A percentile compares a stretch with the other conserved stretches of the same genome.
phyloP scores from a whole-genome alignment of 2,113 vertebrate genomes.

The Gadus macrocephalus region DNA sequence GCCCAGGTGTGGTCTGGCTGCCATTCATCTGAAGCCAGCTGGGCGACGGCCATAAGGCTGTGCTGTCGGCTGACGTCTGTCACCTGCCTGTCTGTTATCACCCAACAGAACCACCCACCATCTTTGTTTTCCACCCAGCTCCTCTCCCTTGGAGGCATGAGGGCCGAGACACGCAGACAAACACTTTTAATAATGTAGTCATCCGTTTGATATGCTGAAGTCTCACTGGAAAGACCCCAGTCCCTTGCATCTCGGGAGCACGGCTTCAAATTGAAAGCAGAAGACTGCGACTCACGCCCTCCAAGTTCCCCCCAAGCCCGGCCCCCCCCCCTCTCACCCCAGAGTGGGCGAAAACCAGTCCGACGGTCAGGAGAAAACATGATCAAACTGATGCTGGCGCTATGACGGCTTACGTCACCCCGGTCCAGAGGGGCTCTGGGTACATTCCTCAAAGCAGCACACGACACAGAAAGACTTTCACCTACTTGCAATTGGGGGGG shows the following conservation, averaged over 20 bases:
- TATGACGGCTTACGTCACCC: slow-evolving; percentile 1
- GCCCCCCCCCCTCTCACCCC: slow-evolving; percentile 17
- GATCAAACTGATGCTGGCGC: slow-evolving; percentile 28
- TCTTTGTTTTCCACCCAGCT: neutral
- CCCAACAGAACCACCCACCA: neutral
- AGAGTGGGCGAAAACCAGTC: slow-evolving; percentile 36
- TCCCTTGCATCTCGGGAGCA: slow-evolving; percentile 48
- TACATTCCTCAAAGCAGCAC: no score
- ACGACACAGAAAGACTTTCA: no score
- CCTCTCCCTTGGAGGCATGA: neutral
- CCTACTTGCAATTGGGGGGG: no score
- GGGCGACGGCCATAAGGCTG: neutral
- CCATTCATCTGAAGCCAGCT: slow-evolving; percentile 18
- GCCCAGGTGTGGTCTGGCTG: slow-evolving; percentile 42
- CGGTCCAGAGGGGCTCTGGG: no score
- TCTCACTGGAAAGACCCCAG: slow-evolving; percentile 13
- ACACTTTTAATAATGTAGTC: neutral
- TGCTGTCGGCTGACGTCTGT: slow-evolving; percentile 19
- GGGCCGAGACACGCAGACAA: neutral
- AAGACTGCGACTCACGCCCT: slow-evolving; percentile 55
- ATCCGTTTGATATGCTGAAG: neutral
- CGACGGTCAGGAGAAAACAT: slow-evolving; percentile 11
- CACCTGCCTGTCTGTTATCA: slow-evolving; percentile 15
- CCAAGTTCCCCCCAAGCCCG: slow-evolving; percentile 40
- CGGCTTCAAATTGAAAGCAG: slow-evolving; percentile 73